A percentile compares a stretch with the other conserved stretches of the same genome.
Evolutionary conservation across 1,140 invertebrate genomes (phyloP).

Genomic region (Sogatella furcifera): DNA sequence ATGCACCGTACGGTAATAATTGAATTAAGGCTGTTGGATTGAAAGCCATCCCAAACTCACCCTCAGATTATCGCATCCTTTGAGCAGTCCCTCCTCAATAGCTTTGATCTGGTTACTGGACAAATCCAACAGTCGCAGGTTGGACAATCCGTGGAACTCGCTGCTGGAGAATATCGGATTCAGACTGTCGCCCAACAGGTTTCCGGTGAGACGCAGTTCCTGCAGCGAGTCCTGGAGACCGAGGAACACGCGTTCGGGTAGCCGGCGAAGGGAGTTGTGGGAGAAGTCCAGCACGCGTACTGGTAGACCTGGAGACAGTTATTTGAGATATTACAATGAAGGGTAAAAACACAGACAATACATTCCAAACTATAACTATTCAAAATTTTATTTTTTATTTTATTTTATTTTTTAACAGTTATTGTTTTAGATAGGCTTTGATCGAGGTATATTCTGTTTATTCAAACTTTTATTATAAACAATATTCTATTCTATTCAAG

Average conservation of each 20-base stretch:
- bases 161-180: slow-evolving; percentile 81
- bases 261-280: slow-evolving; percentile 62
- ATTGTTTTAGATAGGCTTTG: too few relatives aligned
- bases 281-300: slow-evolving; percentile 68
- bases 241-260: slow-evolving; percentile 63
- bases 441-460: too few relatives aligned
- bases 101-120: slow-evolving; percentile 65
- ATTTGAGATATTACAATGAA: too few relatives aligned
- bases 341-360: too few relatives aligned
- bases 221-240: slow-evolving; percentile 52
- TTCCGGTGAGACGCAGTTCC: slow-evolving; percentile 61
- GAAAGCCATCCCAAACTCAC: slow-evolving; percentile 31
- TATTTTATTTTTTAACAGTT: too few relatives aligned
- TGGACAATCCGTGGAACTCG: slow-evolving; percentile 63
- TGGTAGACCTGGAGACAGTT: slow-evolving; percentile 39
- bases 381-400: too few relatives aligned
- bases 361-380: too few relatives aligned
- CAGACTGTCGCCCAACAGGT: slow-evolving; percentile 74
- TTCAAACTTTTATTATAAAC: too few relatives aligned
- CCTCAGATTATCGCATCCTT: slow-evolving; percentile 62
- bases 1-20: too few relatives aligned
- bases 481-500: too few relatives aligned
- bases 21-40: too few relatives aligned
- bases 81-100: slow-evolving; percentile 73
- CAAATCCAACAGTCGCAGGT: slow-evolving; percentile 62